Base-by-base conservation (phyloP, 2,113 vertebrate genomes). In the Mionectes macconnelli region DNA sequence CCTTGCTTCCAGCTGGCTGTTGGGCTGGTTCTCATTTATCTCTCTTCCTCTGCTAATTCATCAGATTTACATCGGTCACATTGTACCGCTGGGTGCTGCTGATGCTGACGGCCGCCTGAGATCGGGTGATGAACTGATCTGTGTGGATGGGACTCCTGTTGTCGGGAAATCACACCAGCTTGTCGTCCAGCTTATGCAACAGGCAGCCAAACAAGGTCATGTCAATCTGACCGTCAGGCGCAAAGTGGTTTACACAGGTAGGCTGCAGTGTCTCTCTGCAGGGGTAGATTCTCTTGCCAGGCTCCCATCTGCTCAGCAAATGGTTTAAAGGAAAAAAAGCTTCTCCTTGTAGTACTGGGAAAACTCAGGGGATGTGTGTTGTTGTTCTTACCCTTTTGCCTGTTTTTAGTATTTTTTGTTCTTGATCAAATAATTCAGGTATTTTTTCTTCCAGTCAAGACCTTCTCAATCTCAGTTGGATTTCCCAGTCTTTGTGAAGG, bases 31-130 rank as follows among this genome's bases (percentile, higher is more conserved):
- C 45, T 80, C 50, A 69, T 33, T 60, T 47, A 5, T 39, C 13
- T 27, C 37, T 30, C 24, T 40, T 17, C 1, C 9, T 59, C 33
- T 64, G 62, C 87, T 39, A 47, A 85, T 50, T 80, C 67, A 37
- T 82, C 98, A 99, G 99, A 99, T 99, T 96, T 99, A 99, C 96
- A 99, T 99, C 11, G 99, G 99, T 94, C 99, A 99, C 98, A 99
- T 99, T 80, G 99, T 99, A 96, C 99, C 99, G 53, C 98, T 99
- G 91, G 99, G 99, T 10, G 99, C 99, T 31, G 99, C 99, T 9
- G 99, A 99, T 44, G 99, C 99, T 11, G 99, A 99, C 2, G 99
- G 99, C 22, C 99, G 99, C 77, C 98, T 99, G 97, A 98, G 99
- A 24, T 99, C 99, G 3, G 99, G 99, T 3, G 99, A 99, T 59